Evolutionary conservation across 2,888 invertebrate species (phyloP), one percentile per base, ranked within the genome.

Genomic region (Tetrapedia diversipes): DNA sequence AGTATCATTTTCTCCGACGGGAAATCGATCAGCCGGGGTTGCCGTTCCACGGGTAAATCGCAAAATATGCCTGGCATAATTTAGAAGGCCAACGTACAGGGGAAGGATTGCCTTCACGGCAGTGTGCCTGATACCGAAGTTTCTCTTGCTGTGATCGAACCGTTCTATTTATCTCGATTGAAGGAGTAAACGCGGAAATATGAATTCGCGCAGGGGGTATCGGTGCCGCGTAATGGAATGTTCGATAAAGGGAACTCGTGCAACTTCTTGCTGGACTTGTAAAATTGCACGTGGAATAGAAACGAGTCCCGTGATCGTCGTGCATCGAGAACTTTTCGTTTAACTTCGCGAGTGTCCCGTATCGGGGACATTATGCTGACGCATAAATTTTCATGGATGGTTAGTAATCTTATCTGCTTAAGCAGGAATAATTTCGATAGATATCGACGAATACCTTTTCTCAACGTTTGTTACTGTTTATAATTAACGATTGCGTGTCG

Each of bases 11-110:
- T 79, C n/a, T 75, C 70, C 65, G 86, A 86, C 86, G 77, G 79
- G 67, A 86, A 86, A 85, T 86, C 86, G 86, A 86, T 86, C 73
- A 53, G 37, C 39, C 65, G 64, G n/a, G n/a, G 53, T 61, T 60
- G 47, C 59, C 75, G 69, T 64, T 37, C 24, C 27, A 59, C 73
- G 65, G 76, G 76, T n/a, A 81, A 81, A 82, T 84, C 77, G 83
- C 61, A 71, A 81, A 87, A 84, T 86, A 86, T 80, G 74, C 74
- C 80, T 47, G 72, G 82, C 83, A 84, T 86, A 86, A 87, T 87
- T 85, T 82, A 86, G 61, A 67, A 51, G n/a, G 37, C 57, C 14
- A 49, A 61, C 70, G 39, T 57, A 61, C 37, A 49, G 71, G 41
- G 61, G 60, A 67, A 65, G 68, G 79, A 83, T 81, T 78, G 79